A percentile compares a stretch with the other conserved stretches of the same genome.
phyloP scores from a whole-genome alignment of 2,797 vertebrate genomes.

The Austrolebias charrua region DNA sequence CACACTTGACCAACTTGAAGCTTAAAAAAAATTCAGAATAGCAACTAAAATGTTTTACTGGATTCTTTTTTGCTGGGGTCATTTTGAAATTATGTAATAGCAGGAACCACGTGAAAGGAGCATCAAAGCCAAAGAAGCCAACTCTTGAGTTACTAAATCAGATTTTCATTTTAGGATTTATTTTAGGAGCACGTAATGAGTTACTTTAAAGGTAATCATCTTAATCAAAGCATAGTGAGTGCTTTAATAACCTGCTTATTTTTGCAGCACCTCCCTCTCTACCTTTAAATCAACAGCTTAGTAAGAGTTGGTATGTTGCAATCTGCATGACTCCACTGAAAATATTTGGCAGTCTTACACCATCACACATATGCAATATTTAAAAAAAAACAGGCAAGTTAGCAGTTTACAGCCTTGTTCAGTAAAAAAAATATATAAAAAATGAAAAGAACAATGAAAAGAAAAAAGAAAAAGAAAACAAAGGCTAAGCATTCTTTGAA shows the following conservation, averaged over 20 bases:
- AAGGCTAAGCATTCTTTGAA: too few relatives aligned
- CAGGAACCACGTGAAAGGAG: conserved; percentile 29
- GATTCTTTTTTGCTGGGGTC: conserved; percentile 41
- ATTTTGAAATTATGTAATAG: conserved; percentile 46
- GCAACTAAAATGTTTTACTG: conserved; percentile 46
- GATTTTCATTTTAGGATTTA: conserved; percentile 63
- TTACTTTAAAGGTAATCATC: conserved; percentile 50
- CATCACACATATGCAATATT: neutral
- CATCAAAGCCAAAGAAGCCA: conserved; percentile 37
- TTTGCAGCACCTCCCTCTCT: conserved; percentile 20
- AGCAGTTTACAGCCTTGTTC: neutral
- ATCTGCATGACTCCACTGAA: conserved; percentile 10
- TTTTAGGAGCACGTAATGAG: conserved; percentile 56
- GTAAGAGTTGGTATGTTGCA: conserved; percentile 21
- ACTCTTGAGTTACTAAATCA: conserved; percentile 43
- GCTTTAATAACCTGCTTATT: conserved; percentile 56
- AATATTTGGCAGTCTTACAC: neutral
- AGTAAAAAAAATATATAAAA: too few relatives aligned
- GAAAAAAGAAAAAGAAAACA: too few relatives aligned
- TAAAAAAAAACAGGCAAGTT: neutral
- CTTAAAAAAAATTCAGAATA: conserved; percentile 66
- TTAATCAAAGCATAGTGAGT: conserved; percentile 50
- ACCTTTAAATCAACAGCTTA: conserved; percentile 28
- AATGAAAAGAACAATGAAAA: too few relatives aligned
- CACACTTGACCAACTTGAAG: conserved; percentile 57